Evolutionary conservation across 2,797 vertebrate genomes (phyloP).

Genomic region (Poeciliopsis turneri): DNA sequence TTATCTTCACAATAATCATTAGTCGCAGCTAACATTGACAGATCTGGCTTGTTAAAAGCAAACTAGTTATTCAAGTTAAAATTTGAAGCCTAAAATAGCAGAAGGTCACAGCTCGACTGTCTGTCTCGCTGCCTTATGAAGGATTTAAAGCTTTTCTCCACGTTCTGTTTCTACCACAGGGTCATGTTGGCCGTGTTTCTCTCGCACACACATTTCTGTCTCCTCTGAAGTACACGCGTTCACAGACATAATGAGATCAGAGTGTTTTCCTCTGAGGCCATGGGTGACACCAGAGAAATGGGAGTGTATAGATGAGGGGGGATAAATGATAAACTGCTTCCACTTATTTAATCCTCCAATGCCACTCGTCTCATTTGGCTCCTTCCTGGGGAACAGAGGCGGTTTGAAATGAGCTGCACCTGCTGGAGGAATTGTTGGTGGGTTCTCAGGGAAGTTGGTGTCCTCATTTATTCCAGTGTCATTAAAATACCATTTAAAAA

Average conservation of each 20-base stretch:
- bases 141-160: constrained; percentile 35
- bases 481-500: constrained; percentile 25
- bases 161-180: constrained; percentile 21
- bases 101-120: constrained; percentile 17
- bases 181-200: constrained; percentile 36
- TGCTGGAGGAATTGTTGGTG: not conserved
- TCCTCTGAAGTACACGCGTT: constrained; percentile 11
- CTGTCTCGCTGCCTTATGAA: constrained; percentile 18
- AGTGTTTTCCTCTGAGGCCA: constrained; percentile 39
- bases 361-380: constrained; percentile 23
- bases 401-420: constrained; percentile 19
- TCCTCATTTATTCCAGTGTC: constrained; percentile 13
- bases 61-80: not conserved
- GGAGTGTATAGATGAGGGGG: constrained; percentile 33
- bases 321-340: constrained; percentile 55
- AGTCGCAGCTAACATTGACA: not conserved
- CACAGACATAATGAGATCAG: constrained; percentile 57
- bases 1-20: too few relatives aligned
- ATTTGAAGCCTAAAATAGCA: constrained; percentile 1
- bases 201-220: constrained; percentile 29
- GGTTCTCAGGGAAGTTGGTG: not conserved
- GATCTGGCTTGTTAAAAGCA: not conserved
- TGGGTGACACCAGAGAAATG: constrained; percentile 25
- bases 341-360: constrained; percentile 55
- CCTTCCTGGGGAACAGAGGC: constrained; percentile 13